Percentiles rank a stretch among this genome's conserved stretches.
These are phyloP conservation scores for Forbesichthys agassizii DNA, from an alignment of 2,113 vertebrate species.

Conservation along the genomic window DNA sequence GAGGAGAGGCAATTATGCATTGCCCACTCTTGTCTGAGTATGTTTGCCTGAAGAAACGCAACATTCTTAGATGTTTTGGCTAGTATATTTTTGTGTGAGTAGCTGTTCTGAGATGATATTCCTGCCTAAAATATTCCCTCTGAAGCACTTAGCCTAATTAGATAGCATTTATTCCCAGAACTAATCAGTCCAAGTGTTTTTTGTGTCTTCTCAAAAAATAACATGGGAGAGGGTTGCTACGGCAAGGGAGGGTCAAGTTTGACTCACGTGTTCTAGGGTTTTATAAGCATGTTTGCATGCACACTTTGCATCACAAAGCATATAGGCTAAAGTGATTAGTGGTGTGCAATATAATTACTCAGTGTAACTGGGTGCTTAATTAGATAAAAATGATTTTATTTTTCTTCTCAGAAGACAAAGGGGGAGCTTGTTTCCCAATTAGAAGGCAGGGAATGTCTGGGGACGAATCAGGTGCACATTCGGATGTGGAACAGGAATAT, in stretches of 20 bases:
- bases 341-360: conserved; percentile 42
- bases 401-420: too few species aligned
- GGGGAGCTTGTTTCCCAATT: too few species aligned
- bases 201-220: conserved; percentile 66
- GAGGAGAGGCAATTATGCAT: conserved; percentile 1
- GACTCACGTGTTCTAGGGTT: conserved; percentile 43
- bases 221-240: conserved; percentile 50
- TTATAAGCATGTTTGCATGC: neutral
- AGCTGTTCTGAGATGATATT: conserved; percentile 13
- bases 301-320: conserved; percentile 24
- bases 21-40: neutral
- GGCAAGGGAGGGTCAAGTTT: conserved; percentile 49
- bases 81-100: conserved; percentile 20
- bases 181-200: conserved; percentile 76
- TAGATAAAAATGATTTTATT: neutral
- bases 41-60: conserved; percentile 20
- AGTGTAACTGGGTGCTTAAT: conserved; percentile 19
- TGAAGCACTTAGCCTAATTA: conserved; percentile 76
- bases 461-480: too few species aligned
- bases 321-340: conserved; percentile 50
- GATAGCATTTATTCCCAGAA: conserved; percentile 71
- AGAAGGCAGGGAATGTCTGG: too few species aligned
- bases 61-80: conserved; percentile 33
- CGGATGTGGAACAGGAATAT: too few species aligned
- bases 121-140: conserved; percentile 64